Percentiles rank a stretch among this genome's conserved stretches.
These are phyloP conservation scores for Melanaphis sacchari DNA, from an alignment of 1,140 invertebrate genomes.

Conservation along the genomic window DNA sequence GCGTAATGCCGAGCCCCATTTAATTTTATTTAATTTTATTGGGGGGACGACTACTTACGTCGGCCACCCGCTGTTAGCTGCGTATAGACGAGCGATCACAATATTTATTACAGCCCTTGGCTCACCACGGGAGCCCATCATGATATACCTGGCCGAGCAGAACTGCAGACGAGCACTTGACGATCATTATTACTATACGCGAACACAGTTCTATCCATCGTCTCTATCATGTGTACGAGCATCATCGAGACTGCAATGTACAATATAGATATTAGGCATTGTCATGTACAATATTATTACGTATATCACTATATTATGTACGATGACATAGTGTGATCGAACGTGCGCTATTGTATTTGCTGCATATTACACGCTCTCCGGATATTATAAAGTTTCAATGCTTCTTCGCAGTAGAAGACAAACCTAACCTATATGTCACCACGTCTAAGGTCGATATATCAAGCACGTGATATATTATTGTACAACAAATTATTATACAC, in stretches of 20 bases:
- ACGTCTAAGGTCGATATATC: background rate
- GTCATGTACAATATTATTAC: background rate
- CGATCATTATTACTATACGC: background rate
- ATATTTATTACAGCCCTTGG: constrained; percentile 27
- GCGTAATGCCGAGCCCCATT: constrained; percentile 32
- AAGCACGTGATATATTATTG: background rate
- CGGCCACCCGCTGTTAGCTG: constrained; percentile 18
- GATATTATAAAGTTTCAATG: background rate
- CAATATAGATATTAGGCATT: background rate
- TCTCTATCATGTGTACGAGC: background rate
- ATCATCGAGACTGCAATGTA: background rate
- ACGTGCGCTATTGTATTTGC: background rate
- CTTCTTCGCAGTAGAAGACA: background rate
- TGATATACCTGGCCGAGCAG: constrained; percentile 30
- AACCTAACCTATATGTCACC: background rate
- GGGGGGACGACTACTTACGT: background rate
- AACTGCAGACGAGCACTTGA: constrained; percentile 32
- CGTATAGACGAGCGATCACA: constrained; percentile 39
- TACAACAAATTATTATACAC: background rate
- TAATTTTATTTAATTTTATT: constrained; percentile 32
- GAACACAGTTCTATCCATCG: background rate
- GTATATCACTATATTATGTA: background rate
- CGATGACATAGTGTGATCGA: background rate
- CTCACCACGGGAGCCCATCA: background rate
- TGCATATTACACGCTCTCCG: background rate